Evolutionary conservation across 1,140 invertebrate species (phyloP), one percentile per base, ranked within the genome.

Genomic region (Plodia interpunctella): DNA sequence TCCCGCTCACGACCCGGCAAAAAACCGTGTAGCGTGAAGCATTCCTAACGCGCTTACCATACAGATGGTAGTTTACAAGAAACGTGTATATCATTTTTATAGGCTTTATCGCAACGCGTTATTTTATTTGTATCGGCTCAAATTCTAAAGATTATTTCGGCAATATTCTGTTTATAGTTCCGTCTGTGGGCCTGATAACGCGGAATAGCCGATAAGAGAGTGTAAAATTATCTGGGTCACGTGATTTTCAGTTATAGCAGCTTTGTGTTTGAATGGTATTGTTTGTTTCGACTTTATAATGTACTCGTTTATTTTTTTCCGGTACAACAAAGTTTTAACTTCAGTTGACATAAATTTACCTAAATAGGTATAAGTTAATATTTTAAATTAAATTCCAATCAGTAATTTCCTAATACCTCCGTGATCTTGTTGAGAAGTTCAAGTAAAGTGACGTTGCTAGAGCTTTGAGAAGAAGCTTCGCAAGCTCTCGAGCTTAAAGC

Each of bases 161-260:
- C 62, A 66, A 70, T 74, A 71, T 72, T 68, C 60, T 66, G 73
- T 76, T 76, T 70, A 74, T 72, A 65, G 64, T 76, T 76, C 74
- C 71, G 71, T 35, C 55, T 63, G 58, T 62, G 60, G 63, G 60
- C 55, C 21, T 49, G 56, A 38, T 49, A 62, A 57, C 60, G 59
- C 60, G 62, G 63, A 69, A 65, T 60, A 56, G 38, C 38, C 3
- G 20, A 53, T 53, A 53, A 20, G 21, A 20, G 51, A 53, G 9
- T 53, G 51, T 53, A 13, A 53, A 53, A n/a, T 53, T 53, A 53
- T 53, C 51, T 44, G 38, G 15, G 15, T 44, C 15, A 17, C 13
- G 38, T 44, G 38, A 44, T 44, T 44, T 44, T 44, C 38, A 44
- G 38, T 44, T 44, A 35, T 35, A 5, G 13, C 8, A 44, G 38